Percentiles rank a stretch among this genome's conserved stretches.
phyloP scores from a whole-genome alignment of 1,140 invertebrate genomes.

The Triops cancriformis region DNA sequence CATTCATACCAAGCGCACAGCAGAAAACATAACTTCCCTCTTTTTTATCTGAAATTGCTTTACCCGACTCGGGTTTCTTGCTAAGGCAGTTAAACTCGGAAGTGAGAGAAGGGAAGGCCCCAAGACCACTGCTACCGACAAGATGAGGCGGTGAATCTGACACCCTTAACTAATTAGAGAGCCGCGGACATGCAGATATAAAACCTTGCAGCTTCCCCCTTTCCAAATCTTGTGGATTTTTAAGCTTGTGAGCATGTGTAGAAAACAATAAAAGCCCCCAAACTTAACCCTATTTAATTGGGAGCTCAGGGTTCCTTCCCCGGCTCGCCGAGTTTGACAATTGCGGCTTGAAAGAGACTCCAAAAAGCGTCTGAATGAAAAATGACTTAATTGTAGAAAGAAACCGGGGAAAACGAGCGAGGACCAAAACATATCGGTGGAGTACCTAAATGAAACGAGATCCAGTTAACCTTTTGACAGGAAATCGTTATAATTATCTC shows the following conservation, averaged over 20 bases:
- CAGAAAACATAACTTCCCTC: not conserved
- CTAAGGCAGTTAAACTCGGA: not conserved
- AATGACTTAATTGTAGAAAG: too few species aligned
- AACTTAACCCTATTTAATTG: not conserved
- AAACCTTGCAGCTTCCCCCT: not conserved
- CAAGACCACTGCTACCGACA: not conserved
- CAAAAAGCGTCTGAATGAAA: too few species aligned
- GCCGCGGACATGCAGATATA: conserved; percentile 3
- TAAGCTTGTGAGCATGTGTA: not conserved
- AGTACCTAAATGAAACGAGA: not conserved
- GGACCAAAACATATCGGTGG: not conserved
- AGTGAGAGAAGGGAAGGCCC: not conserved
- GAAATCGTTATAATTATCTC: conserved; percentile 11
- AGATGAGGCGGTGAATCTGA: conserved; percentile 9
- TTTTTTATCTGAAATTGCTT: not conserved
- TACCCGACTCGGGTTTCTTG: not conserved
- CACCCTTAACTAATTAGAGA: conserved; percentile 10
- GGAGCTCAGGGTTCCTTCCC: not conserved
- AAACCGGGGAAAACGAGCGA: too few species aligned
- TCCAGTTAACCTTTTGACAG: conserved; percentile 1
- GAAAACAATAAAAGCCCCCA: not conserved
- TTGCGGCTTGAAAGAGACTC: too few species aligned
- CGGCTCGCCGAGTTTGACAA: not conserved
- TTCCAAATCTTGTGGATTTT: not conserved
- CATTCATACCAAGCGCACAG: too few species aligned